phyloP scores from a whole-genome alignment of 2,888 invertebrate genomes.

The Metacarcinus magister region DNA sequence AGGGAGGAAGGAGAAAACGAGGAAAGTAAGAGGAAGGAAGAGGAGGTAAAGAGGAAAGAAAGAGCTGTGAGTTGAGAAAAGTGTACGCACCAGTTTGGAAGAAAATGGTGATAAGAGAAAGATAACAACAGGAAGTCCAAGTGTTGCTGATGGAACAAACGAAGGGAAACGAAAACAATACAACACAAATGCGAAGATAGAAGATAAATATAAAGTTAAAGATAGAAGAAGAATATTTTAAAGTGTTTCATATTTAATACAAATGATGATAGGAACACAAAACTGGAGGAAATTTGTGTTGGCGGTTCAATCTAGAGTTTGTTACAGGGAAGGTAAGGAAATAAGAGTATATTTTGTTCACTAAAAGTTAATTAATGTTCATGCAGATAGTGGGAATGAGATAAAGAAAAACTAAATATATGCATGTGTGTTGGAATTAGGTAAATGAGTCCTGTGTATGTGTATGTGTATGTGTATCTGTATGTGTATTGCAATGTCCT shows the following conservation, averaged over 20 bases:
- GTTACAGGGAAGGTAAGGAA: too few relatives aligned
- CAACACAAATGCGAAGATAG: not conserved
- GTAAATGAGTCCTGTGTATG: not conserved
- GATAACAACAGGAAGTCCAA: not conserved
- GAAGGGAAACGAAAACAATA: too few relatives aligned
- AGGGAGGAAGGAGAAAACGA: not conserved
- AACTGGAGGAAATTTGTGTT: not conserved
- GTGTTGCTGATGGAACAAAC: not conserved
- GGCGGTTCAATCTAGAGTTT: not conserved
- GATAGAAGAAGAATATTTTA: not conserved
- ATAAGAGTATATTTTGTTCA: not conserved
- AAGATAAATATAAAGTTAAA: not conserved
- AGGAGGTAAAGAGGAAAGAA: conserved; percentile 38
- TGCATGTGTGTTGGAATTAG: too few relatives aligned
- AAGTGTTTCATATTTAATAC: not conserved
- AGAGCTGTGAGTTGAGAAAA: not conserved
- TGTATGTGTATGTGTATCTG: conserved; percentile 51
- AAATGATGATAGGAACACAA: too few relatives aligned
- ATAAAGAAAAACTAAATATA: not conserved
- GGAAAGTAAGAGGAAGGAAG: too few relatives aligned
- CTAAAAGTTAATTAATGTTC: not conserved
- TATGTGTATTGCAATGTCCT: not conserved
- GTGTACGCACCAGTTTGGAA: not conserved
- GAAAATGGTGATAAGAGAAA: not conserved
- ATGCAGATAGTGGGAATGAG: not conserved